Base-by-base conservation (phyloP, 1,140 invertebrate genomes). In the Palaemon carinicauda region DNA sequence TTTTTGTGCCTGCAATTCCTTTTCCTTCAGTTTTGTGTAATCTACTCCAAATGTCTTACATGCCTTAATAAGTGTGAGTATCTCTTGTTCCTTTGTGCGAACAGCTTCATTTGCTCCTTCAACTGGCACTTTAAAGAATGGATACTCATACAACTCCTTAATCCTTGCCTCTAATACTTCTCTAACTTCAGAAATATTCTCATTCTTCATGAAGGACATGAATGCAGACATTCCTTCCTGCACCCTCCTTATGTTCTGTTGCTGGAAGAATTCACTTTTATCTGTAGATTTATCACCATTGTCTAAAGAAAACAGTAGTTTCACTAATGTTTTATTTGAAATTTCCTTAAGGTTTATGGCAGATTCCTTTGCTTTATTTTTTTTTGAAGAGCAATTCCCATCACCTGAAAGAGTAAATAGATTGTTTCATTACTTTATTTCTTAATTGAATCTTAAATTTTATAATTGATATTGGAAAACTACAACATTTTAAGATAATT, bases 231-330 rank as follows among this genome's bases (percentile, higher is more conserved):
- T 80, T 14, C 54, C 79, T 24, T 80, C 15, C 29, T 14, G 53
- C 14, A 33, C 56, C n/a, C 50, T 52, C 54, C 4, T 15, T 21
- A 29, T 27, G 29, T 79, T 79, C 27, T 80, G 52, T 33, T 29
- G 1, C 53, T 33, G 52, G 17, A 31, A 56, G 50, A 14, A 1
- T 14, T 33, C 19, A 41, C 29, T 80, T 9, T 29, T 80, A 0
- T 29, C 79, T 19, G 78, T n/a, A 50, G 19, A 41, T n/a, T 69
- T n/a, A 31, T 80, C 79, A 21, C 79, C 56, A 21, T 31, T 80
- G 79, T 80, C 56, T 41, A 80, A 24, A 29, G 50, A 60, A 21
- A 65, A 80, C 4, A 80, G 79, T 14, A 80, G 56, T 33, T 80
- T 80, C 14, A 65, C 79, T 41, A 65, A 50, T 4, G 33, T 80